Conservation (phyloP, 2,888 invertebrate genomes). For the Argynnis bischoffii region DNA sequence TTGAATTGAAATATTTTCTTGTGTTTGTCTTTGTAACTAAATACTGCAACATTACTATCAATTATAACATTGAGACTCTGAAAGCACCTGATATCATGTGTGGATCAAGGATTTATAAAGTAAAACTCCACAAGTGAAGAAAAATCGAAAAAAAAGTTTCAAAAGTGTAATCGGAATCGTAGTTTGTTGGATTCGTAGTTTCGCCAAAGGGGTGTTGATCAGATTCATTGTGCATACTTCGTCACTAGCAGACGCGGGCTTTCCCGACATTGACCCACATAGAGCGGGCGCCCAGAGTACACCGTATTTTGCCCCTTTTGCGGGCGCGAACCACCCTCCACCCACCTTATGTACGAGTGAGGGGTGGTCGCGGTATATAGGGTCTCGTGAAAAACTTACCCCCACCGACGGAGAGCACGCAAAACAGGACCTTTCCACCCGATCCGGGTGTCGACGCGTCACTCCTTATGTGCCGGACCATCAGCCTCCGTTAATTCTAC, state of each 20-base stretch:
- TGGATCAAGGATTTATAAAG: too few relatives aligned
- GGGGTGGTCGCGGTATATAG: slow-evolving; percentile 82
- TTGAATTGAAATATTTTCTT: too few relatives aligned
- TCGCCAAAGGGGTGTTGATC: slow-evolving; percentile 78
- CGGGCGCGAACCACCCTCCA: slow-evolving; percentile 81
- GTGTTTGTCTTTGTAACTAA: too few relatives aligned
- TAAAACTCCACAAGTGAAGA: background rate
- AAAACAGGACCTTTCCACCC: slow-evolving; percentile 80
- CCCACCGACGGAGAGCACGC: slow-evolving; percentile 78
- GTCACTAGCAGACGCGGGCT: slow-evolving; percentile 83
- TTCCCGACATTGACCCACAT: slow-evolving; percentile 84
- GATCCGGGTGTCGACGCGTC: slow-evolving; percentile 64
- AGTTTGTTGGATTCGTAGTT: slow-evolving; percentile 67
- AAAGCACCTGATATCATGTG: too few relatives aligned
- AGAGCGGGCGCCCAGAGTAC: slow-evolving; percentile 82
- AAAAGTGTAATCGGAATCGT: slow-evolving; percentile 39
- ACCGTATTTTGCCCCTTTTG: slow-evolving; percentile 83
- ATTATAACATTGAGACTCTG: too few relatives aligned
- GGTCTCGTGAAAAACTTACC: slow-evolving; percentile 82
- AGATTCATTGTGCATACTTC: slow-evolving; percentile 82
- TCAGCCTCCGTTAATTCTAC: slow-evolving; percentile 41
- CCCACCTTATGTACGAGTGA: slow-evolving; percentile 80
- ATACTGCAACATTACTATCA: too few relatives aligned
- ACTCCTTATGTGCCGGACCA: slow-evolving; percentile 65
- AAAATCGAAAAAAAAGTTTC: slow-evolving; percentile 7